A percentile compares a stretch with the other conserved stretches of the same genome.
phyloP scores from a whole-genome alignment of 92 coral and sea anemone genomes.

The Blastomussa wellsi region DNA sequence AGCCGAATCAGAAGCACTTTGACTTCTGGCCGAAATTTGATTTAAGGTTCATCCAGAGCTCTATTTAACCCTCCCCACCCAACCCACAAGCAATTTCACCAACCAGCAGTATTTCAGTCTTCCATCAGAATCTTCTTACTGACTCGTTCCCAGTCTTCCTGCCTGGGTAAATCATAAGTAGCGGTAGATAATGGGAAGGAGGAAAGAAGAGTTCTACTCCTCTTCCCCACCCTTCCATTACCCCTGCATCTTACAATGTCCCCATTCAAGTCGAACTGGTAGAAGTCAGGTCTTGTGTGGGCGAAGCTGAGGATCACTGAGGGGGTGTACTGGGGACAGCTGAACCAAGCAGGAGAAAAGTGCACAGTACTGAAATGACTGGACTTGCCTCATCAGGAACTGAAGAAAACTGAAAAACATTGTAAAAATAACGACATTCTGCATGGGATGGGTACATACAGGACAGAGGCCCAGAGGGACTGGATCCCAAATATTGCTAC shows the following conservation, averaged over 20 bases:
- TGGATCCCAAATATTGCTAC: too few species aligned
- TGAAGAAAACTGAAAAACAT: too few species aligned
- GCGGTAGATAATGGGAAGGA: neutral
- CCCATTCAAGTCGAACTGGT: neutral
- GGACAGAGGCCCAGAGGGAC: too few species aligned
- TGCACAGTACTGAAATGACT: too few species aligned
- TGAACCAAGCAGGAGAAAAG: too few species aligned
- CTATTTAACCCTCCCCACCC: neutral
- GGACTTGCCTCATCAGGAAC: too few species aligned
- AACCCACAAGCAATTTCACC: neutral
- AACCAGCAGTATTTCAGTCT: neutral
- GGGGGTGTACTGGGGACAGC: too few species aligned
- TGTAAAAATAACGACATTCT: too few species aligned
- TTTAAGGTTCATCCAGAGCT: conserved; percentile 23
- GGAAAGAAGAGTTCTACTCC: neutral
- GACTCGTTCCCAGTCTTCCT: conserved; percentile 2
- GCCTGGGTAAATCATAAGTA: neutral
- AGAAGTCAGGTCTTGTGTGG: neutral
- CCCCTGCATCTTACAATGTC: neutral
- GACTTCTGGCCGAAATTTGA: conserved; percentile 18
- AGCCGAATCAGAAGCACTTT: conserved; percentile 17
- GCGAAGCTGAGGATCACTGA: neutral
- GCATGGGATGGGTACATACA: too few species aligned
- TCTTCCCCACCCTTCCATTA: neutral
- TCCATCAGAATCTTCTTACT: conserved; percentile 9